Evolutionary conservation across 2,888 invertebrate species (phyloP).

Genomic region (Ypsolopha sequella): DNA sequence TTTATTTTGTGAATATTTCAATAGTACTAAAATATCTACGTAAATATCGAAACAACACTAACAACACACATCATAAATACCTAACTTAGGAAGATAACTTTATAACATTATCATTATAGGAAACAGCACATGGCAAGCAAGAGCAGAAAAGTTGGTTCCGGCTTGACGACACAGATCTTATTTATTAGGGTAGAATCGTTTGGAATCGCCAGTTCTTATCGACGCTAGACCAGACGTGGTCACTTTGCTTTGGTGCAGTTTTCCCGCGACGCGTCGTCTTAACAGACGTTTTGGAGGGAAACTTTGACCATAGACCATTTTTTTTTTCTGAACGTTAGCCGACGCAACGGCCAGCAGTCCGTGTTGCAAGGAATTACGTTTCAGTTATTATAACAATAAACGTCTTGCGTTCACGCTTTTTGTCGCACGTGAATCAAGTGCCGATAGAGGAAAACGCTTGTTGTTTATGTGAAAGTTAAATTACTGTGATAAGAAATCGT

Average conservation of each 20-base stretch:
- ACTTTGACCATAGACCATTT: constrained; percentile 11
- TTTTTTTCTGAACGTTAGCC: constrained; percentile 10
- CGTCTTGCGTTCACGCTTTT: constrained; percentile 19
- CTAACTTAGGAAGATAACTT: too few species aligned
- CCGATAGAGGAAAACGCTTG: constrained; percentile 1
- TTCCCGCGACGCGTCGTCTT: constrained; percentile 22
- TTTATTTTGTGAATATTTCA: too few species aligned
- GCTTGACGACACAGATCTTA: constrained; percentile 4
- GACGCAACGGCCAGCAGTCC: neutral
- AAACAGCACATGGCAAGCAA: too few species aligned
- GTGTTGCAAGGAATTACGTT: constrained; percentile 8
- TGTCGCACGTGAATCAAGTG: constrained; percentile 11
- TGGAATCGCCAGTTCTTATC: constrained; percentile 27
- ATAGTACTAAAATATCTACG: too few species aligned
- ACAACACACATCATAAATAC: too few species aligned
- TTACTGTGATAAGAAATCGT: constrained; percentile 17
- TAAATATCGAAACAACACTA: too few species aligned
- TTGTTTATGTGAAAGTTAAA: constrained; percentile 14
- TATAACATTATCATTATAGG: too few species aligned
- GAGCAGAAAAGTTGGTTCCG: neutral
- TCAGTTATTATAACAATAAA: constrained; percentile 18
- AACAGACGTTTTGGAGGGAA: constrained; percentile 32
- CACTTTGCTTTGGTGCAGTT: constrained; percentile 19
- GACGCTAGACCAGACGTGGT: constrained; percentile 15
- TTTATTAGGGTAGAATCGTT: constrained; percentile 33